A percentile compares a stretch with the other conserved stretches of the same genome.
phyloP scores from a whole-genome alignment of 2,888 invertebrate species.

The Hirtodrosophila duncani region DNA sequence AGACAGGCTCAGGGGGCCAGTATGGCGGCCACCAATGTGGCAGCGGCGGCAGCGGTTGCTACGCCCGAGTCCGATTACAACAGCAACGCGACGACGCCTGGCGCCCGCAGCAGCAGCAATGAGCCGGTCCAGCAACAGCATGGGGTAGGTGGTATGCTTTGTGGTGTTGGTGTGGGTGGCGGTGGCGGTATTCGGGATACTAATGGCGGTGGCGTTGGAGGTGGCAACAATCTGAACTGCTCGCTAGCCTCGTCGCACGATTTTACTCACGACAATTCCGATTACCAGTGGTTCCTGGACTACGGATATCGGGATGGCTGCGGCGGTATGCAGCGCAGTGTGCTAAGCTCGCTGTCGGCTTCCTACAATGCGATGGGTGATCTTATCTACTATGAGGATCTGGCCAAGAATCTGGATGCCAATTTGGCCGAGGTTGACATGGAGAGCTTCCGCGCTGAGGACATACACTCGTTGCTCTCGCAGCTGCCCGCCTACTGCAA shows the following conservation, averaged over 20 bases:
- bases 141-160: conserved; percentile 68
- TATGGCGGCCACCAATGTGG: conserved; percentile 60
- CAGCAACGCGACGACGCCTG: conserved; percentile 78
- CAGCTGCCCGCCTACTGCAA: conserved; percentile 87
- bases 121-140: conserved; percentile 50
- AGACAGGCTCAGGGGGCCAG: conserved; percentile 16
- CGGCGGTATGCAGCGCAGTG: conserved; percentile 84
- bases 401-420: conserved; percentile 92
- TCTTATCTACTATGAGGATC: conserved; percentile 88
- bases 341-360: conserved; percentile 88
- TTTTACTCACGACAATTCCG: conserved; percentile 91
- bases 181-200: conserved; percentile 49
- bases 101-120: conserved; percentile 51
- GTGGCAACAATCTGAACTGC: conserved; percentile 75
- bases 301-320: conserved; percentile 91
- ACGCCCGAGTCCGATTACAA: conserved; percentile 78
- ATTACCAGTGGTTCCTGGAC: conserved; percentile 94
- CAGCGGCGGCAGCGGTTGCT: conserved; percentile 48
- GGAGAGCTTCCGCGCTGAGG: conserved; percentile 94
- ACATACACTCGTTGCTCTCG: conserved; percentile 91
- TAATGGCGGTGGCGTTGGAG: conserved; percentile 42
- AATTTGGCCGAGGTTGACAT: conserved; percentile 96
- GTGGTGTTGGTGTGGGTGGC: conserved; percentile 54
- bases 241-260: conserved; percentile 80
- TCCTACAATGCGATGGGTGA: conserved; percentile 87